Base-by-base conservation (phyloP, 2,888 invertebrate genomes). In the Notodonta dromedarius region DNA sequence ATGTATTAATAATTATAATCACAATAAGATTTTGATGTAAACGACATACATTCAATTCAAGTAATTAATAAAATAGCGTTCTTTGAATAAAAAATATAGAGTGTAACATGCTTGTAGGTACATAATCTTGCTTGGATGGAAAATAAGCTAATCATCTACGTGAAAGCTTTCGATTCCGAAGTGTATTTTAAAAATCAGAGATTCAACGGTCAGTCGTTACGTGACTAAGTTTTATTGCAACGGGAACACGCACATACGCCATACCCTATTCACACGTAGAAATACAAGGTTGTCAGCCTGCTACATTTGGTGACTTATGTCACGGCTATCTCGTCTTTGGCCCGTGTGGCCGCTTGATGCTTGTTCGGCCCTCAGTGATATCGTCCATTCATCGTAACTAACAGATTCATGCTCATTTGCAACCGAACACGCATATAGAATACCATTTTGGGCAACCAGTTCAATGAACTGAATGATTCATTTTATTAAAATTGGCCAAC, bases 301-400 rank as follows among this genome's bases (percentile, higher is more conserved):
- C 92, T 92, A 74, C 90, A 89, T 91, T 92, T 91, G 91, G 93
- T 85, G 87, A 85, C 89, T 87, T 85, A 88, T 92, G 91, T 92
- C 92, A 92, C 86, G 92, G 91, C 80, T 87, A 87, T 83, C 82
- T 79, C 83, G 82, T 78, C 80, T 85, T 85, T 79, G 84, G 80
- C 72, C 77, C 73, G 79, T 68, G 77, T 75, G 78, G 67, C 74
- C 68, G 70, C 64, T 77, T 71, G 73, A 74, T 76, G 71, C 79
- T 74, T 69, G 69, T 62, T 66, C 68, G 76, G 81, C 76, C 74
- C 77, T 85, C 78, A 74, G 74, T 77, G 78, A 83, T 79, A 80
- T 75, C 73, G 68, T 77, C 79, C 80, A 87, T 89, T 87, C 83
- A 87, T 85, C 78, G 76, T 73, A 71, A 73, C 73, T 64, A 71